Evolutionary conservation across 1,140 invertebrate genomes (phyloP), one percentile per base, ranked within the genome.

Genomic region (Monomorium pharaonis): DNA sequence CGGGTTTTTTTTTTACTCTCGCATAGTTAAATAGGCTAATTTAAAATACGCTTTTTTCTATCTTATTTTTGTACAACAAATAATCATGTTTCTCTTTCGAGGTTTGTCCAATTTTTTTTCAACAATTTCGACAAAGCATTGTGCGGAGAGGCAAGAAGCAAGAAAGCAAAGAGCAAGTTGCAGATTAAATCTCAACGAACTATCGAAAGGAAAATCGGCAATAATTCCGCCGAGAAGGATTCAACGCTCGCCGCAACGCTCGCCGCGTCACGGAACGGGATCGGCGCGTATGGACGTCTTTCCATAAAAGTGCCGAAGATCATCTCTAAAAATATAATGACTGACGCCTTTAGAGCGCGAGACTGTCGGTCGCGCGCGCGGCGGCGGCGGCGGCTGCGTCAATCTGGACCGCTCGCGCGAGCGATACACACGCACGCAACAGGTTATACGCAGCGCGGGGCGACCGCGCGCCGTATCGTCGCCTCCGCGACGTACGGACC

Each of bases 301-400:
- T 88, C 74, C 86, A 88, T 86, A 89, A 91, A 90, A 88, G 69
- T 84, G 86, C 72, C 75, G 84, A 86, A 65, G 81, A 89, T 91
- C 88, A 91, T 91, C 49, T 90, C 88, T 89, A 89, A 91, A 91
- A 86, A 91, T 89, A 91, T 85, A 90, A 90, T 86, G 72, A 78
- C 85, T 30, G 62, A 86, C 84, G 78, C 67, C 65, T 44, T 75
- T 54, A 81, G 70, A 3, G n/a, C 27, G 51, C 70, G 56, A 56
- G 67, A 18, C n/a, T n/a, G n/a, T n/a, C 24, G 74, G 37, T 42
- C 44, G 77, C 24, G 33, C 33, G 18, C 51, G 49, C 30, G 72
- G 42, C 33, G 7, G 33, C 49, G 63, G 70, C 49, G 74, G 67
- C 76, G 33, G 47, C 60, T 63, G n/a, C n/a, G n/a, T 86, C 70